Percentiles rank a stretch among this genome's conserved stretches.
Conservation (phyloP, 1,140 invertebrate species). For the Drosophila athabasca region DNA sequence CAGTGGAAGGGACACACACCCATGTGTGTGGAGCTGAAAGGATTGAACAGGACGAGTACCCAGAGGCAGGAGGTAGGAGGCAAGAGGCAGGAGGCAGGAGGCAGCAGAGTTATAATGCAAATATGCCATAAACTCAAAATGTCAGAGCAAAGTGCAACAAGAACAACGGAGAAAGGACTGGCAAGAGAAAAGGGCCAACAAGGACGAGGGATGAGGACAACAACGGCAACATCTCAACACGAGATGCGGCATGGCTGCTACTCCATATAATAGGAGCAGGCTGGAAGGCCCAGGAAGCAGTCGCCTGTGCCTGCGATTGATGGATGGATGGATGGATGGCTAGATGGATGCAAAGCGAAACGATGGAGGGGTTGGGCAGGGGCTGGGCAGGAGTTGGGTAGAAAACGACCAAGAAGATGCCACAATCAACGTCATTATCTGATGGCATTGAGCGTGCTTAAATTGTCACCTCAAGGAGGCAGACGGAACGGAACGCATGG, state of each 20-base stretch:
- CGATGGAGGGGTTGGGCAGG: constrained; percentile 2
- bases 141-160: constrained; percentile 73
- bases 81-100: constrained; percentile 19
- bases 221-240: constrained; percentile 67
- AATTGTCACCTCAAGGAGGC: constrained; percentile 65
- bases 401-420: constrained; percentile 35
- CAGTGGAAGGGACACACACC: constrained; percentile 21
- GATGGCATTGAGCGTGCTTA: constrained; percentile 70
- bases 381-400: background rate
- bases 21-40: constrained; percentile 2
- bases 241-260: constrained; percentile 46
- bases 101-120: constrained; percentile 69
- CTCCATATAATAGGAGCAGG: constrained; percentile 29
- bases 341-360: constrained; percentile 14
- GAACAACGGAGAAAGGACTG: constrained; percentile 30
- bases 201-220: constrained; percentile 30
- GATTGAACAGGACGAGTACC: constrained; percentile 1
- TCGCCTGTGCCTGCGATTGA: constrained; percentile 59
- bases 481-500: background rate
- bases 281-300: constrained; percentile 15
- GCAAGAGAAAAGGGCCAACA: constrained; percentile 17
- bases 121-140: constrained; percentile 79
- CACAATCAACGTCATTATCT: constrained; percentile 76
- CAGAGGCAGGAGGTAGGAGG: constrained; percentile 5
- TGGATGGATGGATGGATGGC: constrained; percentile 20